Evolutionary conservation across 2,113 vertebrate genomes (phyloP).

Genomic region (Boulengeromyrus knoepffleri): DNA sequence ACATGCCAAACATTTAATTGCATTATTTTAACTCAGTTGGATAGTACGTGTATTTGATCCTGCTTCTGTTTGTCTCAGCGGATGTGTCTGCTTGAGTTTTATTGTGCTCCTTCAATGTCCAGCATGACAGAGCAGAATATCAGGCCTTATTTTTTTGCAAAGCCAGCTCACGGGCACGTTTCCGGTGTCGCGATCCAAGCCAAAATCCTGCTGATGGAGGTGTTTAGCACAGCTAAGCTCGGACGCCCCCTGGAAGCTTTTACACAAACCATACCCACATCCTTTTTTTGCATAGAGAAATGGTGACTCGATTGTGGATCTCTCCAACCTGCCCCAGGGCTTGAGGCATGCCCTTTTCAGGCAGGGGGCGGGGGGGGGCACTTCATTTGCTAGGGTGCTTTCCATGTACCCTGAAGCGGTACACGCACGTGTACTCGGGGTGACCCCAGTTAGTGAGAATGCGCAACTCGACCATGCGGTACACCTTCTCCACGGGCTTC

Average conservation of each 20-base stretch:
- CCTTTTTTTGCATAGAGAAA: neutral
- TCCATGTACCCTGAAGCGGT: constrained; percentile 91
- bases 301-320: neutral
- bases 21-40: neutral
- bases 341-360: neutral
- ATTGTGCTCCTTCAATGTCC: neutral
- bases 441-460: constrained; percentile 92
- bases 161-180: neutral
- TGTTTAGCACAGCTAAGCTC: neutral
- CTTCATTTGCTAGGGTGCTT: constrained; percentile 27
- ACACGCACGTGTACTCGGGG: constrained; percentile 87
- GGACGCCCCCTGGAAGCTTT: neutral
- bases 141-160: neutral
- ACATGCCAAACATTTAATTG: constrained; percentile 8
- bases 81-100: neutral
- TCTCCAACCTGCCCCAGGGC: neutral
- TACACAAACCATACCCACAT: neutral
- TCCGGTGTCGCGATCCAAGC: neutral
- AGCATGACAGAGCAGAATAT: neutral
- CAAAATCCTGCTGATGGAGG: neutral
- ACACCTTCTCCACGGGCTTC: constrained; percentile 23
- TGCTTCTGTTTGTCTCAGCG: neutral
- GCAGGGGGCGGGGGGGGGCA: neutral
- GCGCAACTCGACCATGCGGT: constrained; percentile 69
- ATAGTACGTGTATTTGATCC: neutral